phyloP scores from a whole-genome alignment of 2,113 vertebrate genomes.

The Chaetura pelagica region DNA sequence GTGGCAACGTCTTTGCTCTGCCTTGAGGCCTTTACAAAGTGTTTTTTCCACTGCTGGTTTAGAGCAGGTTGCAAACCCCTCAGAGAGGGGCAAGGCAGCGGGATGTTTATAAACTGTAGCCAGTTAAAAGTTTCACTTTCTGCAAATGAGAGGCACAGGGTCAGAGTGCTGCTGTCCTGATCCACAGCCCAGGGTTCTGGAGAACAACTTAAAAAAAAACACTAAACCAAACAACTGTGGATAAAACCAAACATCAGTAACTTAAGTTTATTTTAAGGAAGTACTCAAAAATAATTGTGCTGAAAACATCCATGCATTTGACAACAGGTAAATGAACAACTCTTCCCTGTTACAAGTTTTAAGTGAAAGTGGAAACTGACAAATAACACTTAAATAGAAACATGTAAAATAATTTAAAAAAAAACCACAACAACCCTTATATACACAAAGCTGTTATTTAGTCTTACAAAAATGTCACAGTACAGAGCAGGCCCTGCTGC shows the following conservation, averaged over 20 bases:
- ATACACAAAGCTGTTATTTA: neutral
- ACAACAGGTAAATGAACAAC: neutral
- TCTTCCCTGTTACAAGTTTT: neutral
- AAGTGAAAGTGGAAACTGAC: neutral
- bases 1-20: too few relatives aligned
- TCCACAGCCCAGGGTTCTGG: too few relatives aligned
- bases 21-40: too few relatives aligned
- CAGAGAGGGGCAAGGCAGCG: too few relatives aligned
- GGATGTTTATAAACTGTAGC: too few relatives aligned
- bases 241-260: neutral
- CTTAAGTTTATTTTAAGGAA: neutral
- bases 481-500: neutral
- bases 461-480: neutral
- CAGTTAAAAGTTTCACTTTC: neutral
- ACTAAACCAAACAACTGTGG: accelerated
- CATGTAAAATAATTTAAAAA: neutral
- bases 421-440: too few relatives aligned
- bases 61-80: neutral
- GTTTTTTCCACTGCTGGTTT: too few relatives aligned
- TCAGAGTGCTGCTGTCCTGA: neutral
- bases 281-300: neutral
- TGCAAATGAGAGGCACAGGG: accelerated
- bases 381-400: neutral
- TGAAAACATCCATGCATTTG: neutral
- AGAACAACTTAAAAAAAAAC: neutral